phyloP scores from a whole-genome alignment of 2,797 vertebrate species.

The Lagocephalus sceleratus region DNA sequence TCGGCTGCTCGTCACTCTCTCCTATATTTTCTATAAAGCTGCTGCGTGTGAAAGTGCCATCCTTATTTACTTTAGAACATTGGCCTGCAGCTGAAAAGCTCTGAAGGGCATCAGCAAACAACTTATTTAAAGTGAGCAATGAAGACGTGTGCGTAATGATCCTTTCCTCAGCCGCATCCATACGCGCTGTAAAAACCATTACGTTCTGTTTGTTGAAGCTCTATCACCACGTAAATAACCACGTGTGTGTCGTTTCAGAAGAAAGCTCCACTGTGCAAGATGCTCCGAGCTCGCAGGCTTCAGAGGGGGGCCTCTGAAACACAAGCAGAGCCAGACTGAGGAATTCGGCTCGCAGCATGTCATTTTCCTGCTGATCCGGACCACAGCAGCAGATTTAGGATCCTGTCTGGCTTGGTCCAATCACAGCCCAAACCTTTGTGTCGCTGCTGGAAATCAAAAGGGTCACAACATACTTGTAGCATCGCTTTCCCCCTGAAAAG shows the following conservation, averaged over 20 bases:
- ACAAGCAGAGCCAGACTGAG: constrained; percentile 43
- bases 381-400: constrained; percentile 29
- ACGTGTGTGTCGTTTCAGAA: background rate
- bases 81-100: too few relatives aligned
- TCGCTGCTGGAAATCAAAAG: constrained; percentile 21
- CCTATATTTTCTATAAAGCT: constrained; percentile 19
- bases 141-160: too few relatives aligned
- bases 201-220: too few relatives aligned
- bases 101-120: too few relatives aligned
- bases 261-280: background rate
- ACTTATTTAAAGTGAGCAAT: too few relatives aligned
- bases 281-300: background rate
- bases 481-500: constrained; percentile 3
- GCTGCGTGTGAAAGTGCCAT: constrained; percentile 1
- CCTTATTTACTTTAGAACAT: too few relatives aligned
- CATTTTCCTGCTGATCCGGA: constrained; percentile 24
- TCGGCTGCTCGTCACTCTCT: background rate
- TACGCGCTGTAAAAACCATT: too few relatives aligned
- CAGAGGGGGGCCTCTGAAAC: constrained; percentile 37
- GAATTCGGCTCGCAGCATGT: constrained; percentile 47
- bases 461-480: constrained; percentile 7
- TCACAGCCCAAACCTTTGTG: constrained; percentile 14
- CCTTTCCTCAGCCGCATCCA: too few relatives aligned
- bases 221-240: too few relatives aligned
- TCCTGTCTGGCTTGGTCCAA: constrained; percentile 3